phyloP scores from a whole-genome alignment of 1,140 invertebrate genomes.

The Orius insidiosus region DNA sequence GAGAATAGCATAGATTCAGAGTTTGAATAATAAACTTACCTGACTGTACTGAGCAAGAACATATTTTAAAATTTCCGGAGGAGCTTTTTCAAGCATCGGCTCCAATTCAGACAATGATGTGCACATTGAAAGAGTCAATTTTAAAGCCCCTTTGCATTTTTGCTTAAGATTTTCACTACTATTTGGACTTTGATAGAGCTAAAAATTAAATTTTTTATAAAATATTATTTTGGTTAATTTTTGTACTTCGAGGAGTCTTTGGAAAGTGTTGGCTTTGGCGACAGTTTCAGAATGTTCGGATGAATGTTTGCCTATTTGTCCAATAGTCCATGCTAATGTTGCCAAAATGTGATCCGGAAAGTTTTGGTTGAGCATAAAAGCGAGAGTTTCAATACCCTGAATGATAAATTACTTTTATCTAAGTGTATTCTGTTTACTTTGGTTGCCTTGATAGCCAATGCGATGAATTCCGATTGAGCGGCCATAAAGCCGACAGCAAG shows the following conservation, averaged over 20 bases:
- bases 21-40: background rate
- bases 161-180: slow-evolving; percentile 43
- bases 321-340: slow-evolving; percentile 53
- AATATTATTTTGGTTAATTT: no score
- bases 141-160: slow-evolving; percentile 41
- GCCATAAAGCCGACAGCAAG: slow-evolving; percentile 65
- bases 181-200: slow-evolving; percentile 27
- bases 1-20: no score
- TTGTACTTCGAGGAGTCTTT: slow-evolving; percentile 19
- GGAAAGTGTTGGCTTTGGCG: slow-evolving; percentile 46
- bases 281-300: slow-evolving; percentile 56
- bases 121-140: slow-evolving; percentile 55
- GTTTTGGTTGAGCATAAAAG: slow-evolving; percentile 30
- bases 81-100: slow-evolving; percentile 49
- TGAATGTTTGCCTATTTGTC: slow-evolving; percentile 62
- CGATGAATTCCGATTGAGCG: slow-evolving; percentile 51
- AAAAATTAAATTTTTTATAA: slow-evolving; percentile 8
- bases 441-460: slow-evolving; percentile 46
- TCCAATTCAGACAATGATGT: slow-evolving; percentile 50
- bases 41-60: slow-evolving; percentile 51
- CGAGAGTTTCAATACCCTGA: slow-evolving; percentile 28
- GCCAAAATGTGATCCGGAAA: slow-evolving; percentile 40
- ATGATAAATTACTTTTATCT: slow-evolving; percentile 4
- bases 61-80: slow-evolving; percentile 59
- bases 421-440: slow-evolving; percentile 27